Conservation (phyloP, 1,140 invertebrate species). For the Drusus annulatus region DNA sequence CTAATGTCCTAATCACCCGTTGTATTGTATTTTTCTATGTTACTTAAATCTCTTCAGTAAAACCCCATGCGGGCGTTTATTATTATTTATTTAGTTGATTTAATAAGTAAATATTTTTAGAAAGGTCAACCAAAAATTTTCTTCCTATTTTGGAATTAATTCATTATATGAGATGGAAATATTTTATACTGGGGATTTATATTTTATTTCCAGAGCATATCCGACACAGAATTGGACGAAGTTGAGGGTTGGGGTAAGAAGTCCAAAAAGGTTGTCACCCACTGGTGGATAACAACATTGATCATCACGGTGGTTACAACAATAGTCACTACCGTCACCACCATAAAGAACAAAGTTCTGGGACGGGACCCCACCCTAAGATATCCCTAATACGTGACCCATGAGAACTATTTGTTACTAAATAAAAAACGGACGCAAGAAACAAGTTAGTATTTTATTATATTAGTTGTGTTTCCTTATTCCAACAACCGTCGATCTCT, state of each 20-base stretch:
- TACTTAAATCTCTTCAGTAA: too few relatives aligned
- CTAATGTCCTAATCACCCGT: too few relatives aligned
- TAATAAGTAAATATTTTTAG: too few relatives aligned
- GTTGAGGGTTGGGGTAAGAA: slow-evolving; percentile 54
- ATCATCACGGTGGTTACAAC: slow-evolving; percentile 62
- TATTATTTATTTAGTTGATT: too few relatives aligned
- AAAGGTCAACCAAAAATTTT: too few relatives aligned
- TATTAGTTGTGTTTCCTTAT: too few relatives aligned
- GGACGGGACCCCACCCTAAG: slow-evolving; percentile 26
- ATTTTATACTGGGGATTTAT: neutral
- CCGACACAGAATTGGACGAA: slow-evolving; percentile 67
- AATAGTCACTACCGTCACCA: slow-evolving; percentile 61
- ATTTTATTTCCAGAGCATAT: slow-evolving; percentile 60
- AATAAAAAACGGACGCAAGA: slow-evolving; percentile 13
- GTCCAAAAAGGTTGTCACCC: slow-evolving; percentile 45
- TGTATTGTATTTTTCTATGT: too few relatives aligned
- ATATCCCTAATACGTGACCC: slow-evolving; percentile 48
- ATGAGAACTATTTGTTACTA: too few relatives aligned
- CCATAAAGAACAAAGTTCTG: slow-evolving; percentile 61
- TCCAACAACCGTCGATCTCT: too few relatives aligned
- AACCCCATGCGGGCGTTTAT: too few relatives aligned
- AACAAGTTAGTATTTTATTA: slow-evolving; percentile 35
- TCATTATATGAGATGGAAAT: too few relatives aligned
- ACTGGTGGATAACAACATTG: slow-evolving; percentile 64
- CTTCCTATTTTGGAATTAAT: too few relatives aligned